A percentile compares a stretch with the other conserved stretches of the same genome.
phyloP scores from a whole-genome alignment of 2,888 invertebrate genomes.

The Thalpophila matura region DNA sequence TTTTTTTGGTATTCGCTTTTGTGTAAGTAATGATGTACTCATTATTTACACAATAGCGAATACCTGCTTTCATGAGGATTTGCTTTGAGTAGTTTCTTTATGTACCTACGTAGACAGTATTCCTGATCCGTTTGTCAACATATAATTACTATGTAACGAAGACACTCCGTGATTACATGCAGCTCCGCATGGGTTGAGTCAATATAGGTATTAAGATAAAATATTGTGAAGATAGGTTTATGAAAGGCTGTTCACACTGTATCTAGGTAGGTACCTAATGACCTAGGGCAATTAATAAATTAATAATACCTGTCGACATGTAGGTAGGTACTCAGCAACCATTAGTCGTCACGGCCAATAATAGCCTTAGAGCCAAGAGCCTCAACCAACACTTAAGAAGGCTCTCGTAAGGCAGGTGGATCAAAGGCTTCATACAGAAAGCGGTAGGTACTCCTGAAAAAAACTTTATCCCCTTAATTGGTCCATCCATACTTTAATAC shows the following conservation, averaged over 20 bases:
- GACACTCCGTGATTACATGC: conserved; percentile 16
- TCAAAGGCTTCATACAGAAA: too few species aligned
- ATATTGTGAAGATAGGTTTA: not conserved
- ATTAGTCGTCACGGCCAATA: too few species aligned
- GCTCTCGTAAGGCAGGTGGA: too few species aligned
- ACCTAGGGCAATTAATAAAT: not conserved
- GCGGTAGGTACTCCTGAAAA: too few species aligned
- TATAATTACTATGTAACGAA: conserved; percentile 16
- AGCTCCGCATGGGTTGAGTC: conserved; percentile 18
- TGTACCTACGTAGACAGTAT: conserved; percentile 2
- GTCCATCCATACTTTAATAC: too few species aligned
- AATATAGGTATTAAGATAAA: conserved; percentile 20
- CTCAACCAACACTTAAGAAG: too few species aligned
- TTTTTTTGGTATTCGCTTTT: too few species aligned
- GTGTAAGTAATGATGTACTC: too few species aligned
- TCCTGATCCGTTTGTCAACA: conserved; percentile 21
- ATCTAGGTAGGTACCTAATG: too few species aligned
- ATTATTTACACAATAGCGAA: not conserved
- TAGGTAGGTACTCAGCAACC: too few species aligned
- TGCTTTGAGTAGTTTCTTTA: not conserved
- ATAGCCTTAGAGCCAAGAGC: too few species aligned
- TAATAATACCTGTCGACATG: not conserved
- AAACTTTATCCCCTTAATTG: too few species aligned
- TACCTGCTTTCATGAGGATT: not conserved
- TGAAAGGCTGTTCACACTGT: not conserved